These are phyloP conservation scores for Chouioia cunea DNA, from an alignment of 2,888 invertebrate genomes.

Conservation along the genomic window DNA sequence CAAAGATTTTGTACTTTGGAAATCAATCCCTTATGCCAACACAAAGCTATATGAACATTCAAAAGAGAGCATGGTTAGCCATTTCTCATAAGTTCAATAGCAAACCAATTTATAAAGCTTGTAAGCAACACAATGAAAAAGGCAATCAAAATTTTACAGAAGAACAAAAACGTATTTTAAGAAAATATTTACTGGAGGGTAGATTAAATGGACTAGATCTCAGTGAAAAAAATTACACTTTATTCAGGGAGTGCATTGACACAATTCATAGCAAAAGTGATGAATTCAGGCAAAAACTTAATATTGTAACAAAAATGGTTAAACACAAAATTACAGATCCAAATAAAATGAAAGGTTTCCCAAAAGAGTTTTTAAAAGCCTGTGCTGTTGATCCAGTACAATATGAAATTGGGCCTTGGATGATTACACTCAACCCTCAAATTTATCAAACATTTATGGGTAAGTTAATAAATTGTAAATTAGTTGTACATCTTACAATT, in stretches of 20 bases:
- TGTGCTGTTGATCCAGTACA: slow-evolving; percentile 76
- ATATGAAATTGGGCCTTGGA: slow-evolving; percentile 84
- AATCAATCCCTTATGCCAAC: slow-evolving; percentile 85
- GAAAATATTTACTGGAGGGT: slow-evolving; percentile 86
- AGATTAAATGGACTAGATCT: slow-evolving; percentile 85
- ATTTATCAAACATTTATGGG: slow-evolving; percentile 80
- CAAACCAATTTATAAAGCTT: slow-evolving; percentile 77
- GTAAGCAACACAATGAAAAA: slow-evolving; percentile 72
- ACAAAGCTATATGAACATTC: slow-evolving; percentile 82
- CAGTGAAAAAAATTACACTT: slow-evolving; percentile 68
- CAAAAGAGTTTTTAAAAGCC: slow-evolving; percentile 75
- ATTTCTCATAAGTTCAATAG: slow-evolving; percentile 82
- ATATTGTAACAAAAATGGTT: slow-evolving; percentile 77
- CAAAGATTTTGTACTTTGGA: slow-evolving; percentile 85
- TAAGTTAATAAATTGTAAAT: slow-evolving; percentile 41
- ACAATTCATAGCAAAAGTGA: slow-evolving; percentile 68
- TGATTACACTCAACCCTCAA: slow-evolving; percentile 80
- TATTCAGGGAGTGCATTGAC: slow-evolving; percentile 1
- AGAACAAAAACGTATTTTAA: slow-evolving; percentile 79
- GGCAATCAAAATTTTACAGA: slow-evolving; percentile 68
- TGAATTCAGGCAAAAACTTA: slow-evolving; percentile 78
- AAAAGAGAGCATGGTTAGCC: slow-evolving; percentile 83
- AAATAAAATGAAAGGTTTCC: slow-evolving; percentile 79
- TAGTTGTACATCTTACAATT: slow-evolving; percentile 9
- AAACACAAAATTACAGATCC: slow-evolving; percentile 77